Conservation (phyloP, 2,888 invertebrate genomes). For the Ecliptopera silaceata region DNA sequence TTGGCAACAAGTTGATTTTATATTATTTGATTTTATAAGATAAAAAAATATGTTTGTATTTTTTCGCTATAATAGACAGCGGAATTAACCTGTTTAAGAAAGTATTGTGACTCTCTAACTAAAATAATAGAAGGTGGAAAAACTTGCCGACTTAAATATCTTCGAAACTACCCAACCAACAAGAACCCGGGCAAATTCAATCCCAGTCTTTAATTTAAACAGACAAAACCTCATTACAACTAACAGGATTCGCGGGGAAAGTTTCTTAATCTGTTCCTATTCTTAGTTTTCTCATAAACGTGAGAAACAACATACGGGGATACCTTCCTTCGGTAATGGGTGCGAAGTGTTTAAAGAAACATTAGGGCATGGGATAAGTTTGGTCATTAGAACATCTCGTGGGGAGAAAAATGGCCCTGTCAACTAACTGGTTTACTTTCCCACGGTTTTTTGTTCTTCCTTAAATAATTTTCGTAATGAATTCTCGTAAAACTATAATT, state of each 20-base stretch:
- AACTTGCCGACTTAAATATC: conserved; percentile 21
- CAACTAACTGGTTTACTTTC: conserved; percentile 17
- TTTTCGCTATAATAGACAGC: too few species aligned
- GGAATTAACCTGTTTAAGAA: too few species aligned
- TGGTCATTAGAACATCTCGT: conserved; percentile 59
- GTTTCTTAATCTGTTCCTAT: conserved; percentile 68
- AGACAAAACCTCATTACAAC: conserved; percentile 64
- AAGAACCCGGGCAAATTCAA: conserved; percentile 41
- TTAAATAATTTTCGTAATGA: not conserved
- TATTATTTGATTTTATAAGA: too few species aligned
- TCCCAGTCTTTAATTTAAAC: conserved; percentile 61
- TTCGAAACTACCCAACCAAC: conserved; percentile 14
- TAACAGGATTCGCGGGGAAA: conserved; percentile 55
- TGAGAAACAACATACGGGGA: conserved; percentile 54
- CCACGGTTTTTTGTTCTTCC: conserved; percentile 1
- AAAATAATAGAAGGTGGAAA: not conserved
- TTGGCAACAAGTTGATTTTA: too few species aligned
- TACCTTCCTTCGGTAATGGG: conserved; percentile 48
- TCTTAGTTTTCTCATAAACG: conserved; percentile 70
- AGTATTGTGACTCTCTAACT: too few species aligned
- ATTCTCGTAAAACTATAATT: too few species aligned
- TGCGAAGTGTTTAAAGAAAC: conserved; percentile 66
- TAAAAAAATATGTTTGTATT: too few species aligned
- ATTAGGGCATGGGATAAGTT: conserved; percentile 62
- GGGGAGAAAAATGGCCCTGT: conserved; percentile 28